Evolutionary conservation across 2,888 invertebrate genomes (phyloP).

Genomic region (Agrochola circellaris): DNA sequence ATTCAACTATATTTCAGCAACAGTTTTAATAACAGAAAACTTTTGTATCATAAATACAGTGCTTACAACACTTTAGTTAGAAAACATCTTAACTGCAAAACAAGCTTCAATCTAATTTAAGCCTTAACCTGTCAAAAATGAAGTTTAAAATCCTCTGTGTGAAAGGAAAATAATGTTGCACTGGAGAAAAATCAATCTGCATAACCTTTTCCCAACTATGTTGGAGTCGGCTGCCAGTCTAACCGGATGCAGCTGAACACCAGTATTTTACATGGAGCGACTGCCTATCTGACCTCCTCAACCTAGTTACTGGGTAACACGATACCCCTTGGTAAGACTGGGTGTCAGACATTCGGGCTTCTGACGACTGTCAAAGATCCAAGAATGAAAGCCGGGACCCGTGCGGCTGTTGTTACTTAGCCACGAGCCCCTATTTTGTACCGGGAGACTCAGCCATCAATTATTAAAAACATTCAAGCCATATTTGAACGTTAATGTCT

Average conservation of each 20-base stretch:
- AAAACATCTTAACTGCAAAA: slow-evolving; percentile 5
- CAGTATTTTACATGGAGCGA: too few relatives aligned
- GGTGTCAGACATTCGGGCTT: too few relatives aligned
- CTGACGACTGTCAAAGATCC: too few relatives aligned
- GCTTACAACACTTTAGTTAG: too few relatives aligned
- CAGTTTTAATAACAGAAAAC: slow-evolving; percentile 53
- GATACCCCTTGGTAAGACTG: too few relatives aligned
- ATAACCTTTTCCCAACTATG: too few relatives aligned
- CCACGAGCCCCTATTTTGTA: not conserved
- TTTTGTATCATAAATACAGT: slow-evolving; percentile 37
- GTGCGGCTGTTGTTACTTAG: too few relatives aligned
- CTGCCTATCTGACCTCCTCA: too few relatives aligned
- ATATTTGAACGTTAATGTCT: slow-evolving; percentile 64
- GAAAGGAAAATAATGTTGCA: not conserved
- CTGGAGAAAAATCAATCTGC: not conserved
- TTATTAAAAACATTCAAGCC: slow-evolving; percentile 65
- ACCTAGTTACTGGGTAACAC: too few relatives aligned
- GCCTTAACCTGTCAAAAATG: fast-evolving
- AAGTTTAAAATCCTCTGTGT: not conserved
- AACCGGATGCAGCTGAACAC: too few relatives aligned
- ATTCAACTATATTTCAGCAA: slow-evolving; percentile 37
- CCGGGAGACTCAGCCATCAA: slow-evolving; percentile 43
- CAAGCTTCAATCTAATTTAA: not conserved
- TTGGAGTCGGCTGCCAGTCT: too few relatives aligned
- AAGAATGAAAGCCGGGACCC: too few relatives aligned